These are phyloP conservation scores for Motacilla alba DNA, from an alignment of 2,113 vertebrate species.

Conservation along the genomic window DNA sequence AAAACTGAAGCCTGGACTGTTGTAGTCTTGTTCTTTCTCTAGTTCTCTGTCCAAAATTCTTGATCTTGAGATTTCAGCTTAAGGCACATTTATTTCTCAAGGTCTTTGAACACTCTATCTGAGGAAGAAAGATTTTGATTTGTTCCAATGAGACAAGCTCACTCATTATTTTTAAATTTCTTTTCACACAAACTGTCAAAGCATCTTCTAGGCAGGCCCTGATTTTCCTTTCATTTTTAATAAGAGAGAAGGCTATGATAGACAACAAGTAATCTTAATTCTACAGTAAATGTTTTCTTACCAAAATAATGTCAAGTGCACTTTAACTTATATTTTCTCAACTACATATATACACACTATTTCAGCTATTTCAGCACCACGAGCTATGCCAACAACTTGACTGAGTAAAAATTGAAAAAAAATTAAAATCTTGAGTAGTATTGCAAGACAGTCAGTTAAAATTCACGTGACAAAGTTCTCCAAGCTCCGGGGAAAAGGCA, in stretches of 20 bases:
- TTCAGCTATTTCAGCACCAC: neutral
- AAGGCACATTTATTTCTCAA: neutral
- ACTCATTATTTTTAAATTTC: neutral
- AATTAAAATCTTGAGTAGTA: neutral
- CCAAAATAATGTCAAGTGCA: neutral
- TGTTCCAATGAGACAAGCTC: neutral
- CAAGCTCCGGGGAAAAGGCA: neutral
- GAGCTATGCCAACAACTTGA: neutral
- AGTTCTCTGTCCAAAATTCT: neutral
- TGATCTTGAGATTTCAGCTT: neutral
- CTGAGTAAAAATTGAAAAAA: neutral
- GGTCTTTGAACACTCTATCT: neutral
- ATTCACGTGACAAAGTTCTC: neutral
- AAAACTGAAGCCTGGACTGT: neutral
- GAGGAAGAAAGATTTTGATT: neutral
- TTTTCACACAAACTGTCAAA: neutral
- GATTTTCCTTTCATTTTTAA: neutral
- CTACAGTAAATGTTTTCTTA: neutral
- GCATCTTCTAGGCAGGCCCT: neutral
- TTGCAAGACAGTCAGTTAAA: neutral
- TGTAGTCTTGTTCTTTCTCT: neutral
- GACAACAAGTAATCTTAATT: neutral
- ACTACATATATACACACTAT: neutral
- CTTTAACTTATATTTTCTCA: neutral
- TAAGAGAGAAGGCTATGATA: neutral